Base-by-base conservation (phyloP, 2,888 invertebrate species). In the Phrixothrix hirtus region DNA sequence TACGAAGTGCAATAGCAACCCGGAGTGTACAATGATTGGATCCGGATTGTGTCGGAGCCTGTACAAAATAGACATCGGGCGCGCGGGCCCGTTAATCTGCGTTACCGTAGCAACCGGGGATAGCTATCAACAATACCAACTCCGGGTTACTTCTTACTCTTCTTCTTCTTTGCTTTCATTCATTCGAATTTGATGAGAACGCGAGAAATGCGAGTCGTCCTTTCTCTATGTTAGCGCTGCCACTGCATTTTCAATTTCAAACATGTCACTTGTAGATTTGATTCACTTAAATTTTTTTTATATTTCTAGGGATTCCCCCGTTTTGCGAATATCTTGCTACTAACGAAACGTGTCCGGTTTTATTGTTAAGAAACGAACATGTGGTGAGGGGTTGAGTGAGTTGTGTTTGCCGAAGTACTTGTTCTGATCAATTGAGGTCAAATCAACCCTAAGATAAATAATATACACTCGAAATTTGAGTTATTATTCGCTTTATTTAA, bases 61-160 rank as follows among this genome's bases (percentile, higher is more conserved):
- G 76, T 76, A 76, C 74, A 76, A 75, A 76, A 76, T 76, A 76
- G 76, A 75, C 75, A 76, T 75, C 75, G 75, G 75, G 75, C 74
- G 72, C 72, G 71, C 74, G 74, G 52, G 72, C 69, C 72, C 74
- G 74, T 75, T 75, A 75, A 75, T 75, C 75, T 75, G 73, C 74
- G 74, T 75, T 73, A 67, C 75, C 74, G 65, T 67, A 72, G 74
- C 71, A 75, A 75, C 75, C 74, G 70, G 74, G 75, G 75, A 75
- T 74, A 74, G 74, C 75, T 75, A 75, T 75, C 73, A 74, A 74
- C 73, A 74, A 74, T 73, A 71, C 71, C 68, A 69, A 67, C 69
- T 64, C 53, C 63, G 57, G 62, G 62, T 49, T 55, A 43, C 55
- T 55, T 55, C 49, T 54, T 54, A 43, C 45, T 46, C 50, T 50